Base-by-base conservation (phyloP, 2,888 invertebrate genomes). In the Ashinkailepas kermadecensis region DNA sequence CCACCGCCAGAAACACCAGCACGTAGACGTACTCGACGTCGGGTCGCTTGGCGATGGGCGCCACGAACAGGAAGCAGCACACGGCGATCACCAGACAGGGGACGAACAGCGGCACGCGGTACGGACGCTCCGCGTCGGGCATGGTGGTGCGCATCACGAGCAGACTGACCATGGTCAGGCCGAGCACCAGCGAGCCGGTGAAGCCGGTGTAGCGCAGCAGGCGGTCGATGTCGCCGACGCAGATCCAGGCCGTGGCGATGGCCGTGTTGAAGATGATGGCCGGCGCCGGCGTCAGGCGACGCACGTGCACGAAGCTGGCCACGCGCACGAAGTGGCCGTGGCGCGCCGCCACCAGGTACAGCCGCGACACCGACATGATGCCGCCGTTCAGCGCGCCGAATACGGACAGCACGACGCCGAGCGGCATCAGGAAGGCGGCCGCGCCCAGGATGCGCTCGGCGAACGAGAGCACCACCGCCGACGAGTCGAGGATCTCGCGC, bases 131-230 rank as follows among this genome's bases (percentile, higher is more conserved):
- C 87, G 93, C 93, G 88, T 96, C 94, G 84, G 95, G 95, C 89
- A 94, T 94, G 84, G 96, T 97, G 87, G 90, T 92, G 86, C 97
- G 91, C 93, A 97, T 94, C 83, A 97, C 94, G 86, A 98, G 92
- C 82, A 98, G 90, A 15, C 97, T 95, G 84, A 95, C 88, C 96
- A 97, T 97, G 80, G 97, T 92, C 85, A 95, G 95, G 57, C 97
- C 97, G 88, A 97, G 97, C 89, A 97, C 97, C 86, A 97, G 95
- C 97, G 97, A 98, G 70, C 96, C 97, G 81, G 97, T 96, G 89
- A 97, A 98, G 87, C 96, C 97, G 91, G 97, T 97, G 91, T 97
- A 97, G 88, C 97, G 97, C 86, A 98, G 97, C 87, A 98, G 89
- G 80, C 95, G 95, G 88, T 94, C 95, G 85, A 97, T 97, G 86